phyloP scores from a whole-genome alignment of 2,888 invertebrate genomes.

The Eupeodes luniger region DNA sequence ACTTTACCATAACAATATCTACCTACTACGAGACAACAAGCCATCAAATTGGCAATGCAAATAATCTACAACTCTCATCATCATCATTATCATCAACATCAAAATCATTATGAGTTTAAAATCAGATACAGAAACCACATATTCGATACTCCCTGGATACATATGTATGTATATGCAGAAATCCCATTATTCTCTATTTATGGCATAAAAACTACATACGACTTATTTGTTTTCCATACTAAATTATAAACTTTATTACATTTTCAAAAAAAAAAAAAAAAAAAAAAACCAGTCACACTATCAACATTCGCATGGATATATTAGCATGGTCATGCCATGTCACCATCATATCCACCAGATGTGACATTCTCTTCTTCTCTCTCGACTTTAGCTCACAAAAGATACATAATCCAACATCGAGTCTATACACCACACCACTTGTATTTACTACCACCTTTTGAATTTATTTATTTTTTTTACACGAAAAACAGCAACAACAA shows the following conservation, averaged over 20 bases:
- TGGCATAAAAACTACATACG: constrained; percentile 53
- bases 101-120: not conserved
- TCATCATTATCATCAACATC: too few species aligned
- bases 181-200: constrained; percentile 53
- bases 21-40: constrained; percentile 15
- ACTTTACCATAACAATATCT: constrained; percentile 11
- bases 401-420: not conserved
- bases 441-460: constrained; percentile 41
- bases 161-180: not conserved
- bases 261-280: constrained; percentile 32
- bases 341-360: constrained; percentile 41
- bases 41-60: constrained; percentile 50
- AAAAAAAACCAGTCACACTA: constrained; percentile 27
- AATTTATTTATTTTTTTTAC: constrained; percentile 8
- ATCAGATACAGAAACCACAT: not conserved
- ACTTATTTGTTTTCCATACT: constrained; percentile 58
- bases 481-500: constrained; percentile 13
- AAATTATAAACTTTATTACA: constrained; percentile 71
- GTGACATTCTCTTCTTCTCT: constrained; percentile 51
- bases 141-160: too few species aligned
- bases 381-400: not conserved
- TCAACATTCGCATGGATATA: constrained; percentile 37
- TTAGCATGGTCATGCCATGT: constrained; percentile 56
- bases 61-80: constrained; percentile 22
- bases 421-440: not conserved